Base-by-base conservation (phyloP, 2,113 vertebrate genomes). In the Cynopterus brachyotis region DNA sequence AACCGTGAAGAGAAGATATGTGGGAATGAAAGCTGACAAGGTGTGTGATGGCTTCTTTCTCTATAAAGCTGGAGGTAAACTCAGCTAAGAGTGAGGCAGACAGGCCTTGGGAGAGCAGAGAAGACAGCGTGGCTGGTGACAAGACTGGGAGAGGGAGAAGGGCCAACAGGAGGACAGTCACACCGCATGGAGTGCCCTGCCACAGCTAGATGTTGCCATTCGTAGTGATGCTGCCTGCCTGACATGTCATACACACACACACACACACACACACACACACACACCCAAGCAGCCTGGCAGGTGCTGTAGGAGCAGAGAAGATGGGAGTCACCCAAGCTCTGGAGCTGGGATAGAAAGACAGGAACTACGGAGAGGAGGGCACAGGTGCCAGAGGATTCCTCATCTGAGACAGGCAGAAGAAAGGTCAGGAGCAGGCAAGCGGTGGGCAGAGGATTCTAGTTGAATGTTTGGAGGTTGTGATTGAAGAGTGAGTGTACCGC, bases 201-300 rank as follows among this genome's bases (percentile, higher is more conserved):
- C 5, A 35, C 32, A 55, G 92, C 83, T 53, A 6, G 20, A 26
- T 8, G 6, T 20, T 3, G 0, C 45, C 45, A 11, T 53, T 2
- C n/a, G 47, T 15, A 19, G 45, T 2, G 19, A 47, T 3, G 5
- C 50, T 19, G 2, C 12, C 57, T 28, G 47, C 6, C 78, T 9
- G 4, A 3, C 1, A 4, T 1, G 7, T 26, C 32, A 28, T 1
- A 9, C n/a, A 47, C 89, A n/a, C n/a, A n/a, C n/a, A n/a, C n/a
- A n/a, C n/a, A n/a, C n/a, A n/a, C n/a, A n/a, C n/a, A n/a, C n/a
- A n/a, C n/a, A n/a, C n/a, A n/a, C n/a, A n/a, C n/a, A n/a, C n/a
- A n/a, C n/a, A n/a, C 64, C 40, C 50, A 16, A 26, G 75, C 11
- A 84, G 32, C 76, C 81, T 55, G 28, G 37, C 13, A 32, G n/a